Base-by-base conservation (phyloP, 2,888 invertebrate species). In the Cynaeus angustus region DNA sequence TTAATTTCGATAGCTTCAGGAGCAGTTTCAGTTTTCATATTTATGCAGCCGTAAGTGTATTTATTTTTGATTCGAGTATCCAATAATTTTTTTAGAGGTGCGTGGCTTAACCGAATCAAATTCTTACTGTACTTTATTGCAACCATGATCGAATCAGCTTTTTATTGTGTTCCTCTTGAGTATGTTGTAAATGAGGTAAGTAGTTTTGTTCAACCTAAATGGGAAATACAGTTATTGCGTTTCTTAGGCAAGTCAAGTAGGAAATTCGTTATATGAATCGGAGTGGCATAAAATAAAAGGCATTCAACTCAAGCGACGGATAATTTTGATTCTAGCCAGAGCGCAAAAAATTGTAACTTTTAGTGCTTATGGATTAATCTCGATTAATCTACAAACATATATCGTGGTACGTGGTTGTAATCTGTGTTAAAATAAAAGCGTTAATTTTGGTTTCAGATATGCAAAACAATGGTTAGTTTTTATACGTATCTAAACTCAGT, bases 71-170 rank as follows among this genome's bases (percentile, higher is more conserved):
- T n/a, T n/a, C n/a, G 30, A 30, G 7, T 41, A 8, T n/a, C n/a
- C n/a, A n/a, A n/a, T n/a, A n/a, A n/a, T n/a, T 43, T 52, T 16
- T 55, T 53, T 38, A 55, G 55, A n/a, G 55, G 55, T 2, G 38
- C 55, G 14, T 55, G 38, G 55, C 9, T 33, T 13, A 53, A 55
- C 16, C 33, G 55, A 38, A 55, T 55, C 8, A 55, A 55, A 38
- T 53, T 33, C 33, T 12, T 37, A 9, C n/a, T 33, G 7, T 55
- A 30, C 9, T 55, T 55, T 55, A 9, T 37, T 38, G 13, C 55
- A 8, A 37, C 30, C 3, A 38, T 38, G 13, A 16, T 37, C 1
- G 55, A 55, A 38, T 30, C 55, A n/a, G 21, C 55, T n/a, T 38
- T 55, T 21, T 55, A 55, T 14, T 55, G 55, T 14, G n/a, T 55